Percentiles rank a stretch among this genome's conserved stretches.
Conservation (phyloP, 2,888 invertebrate species). For the Drosophila austrosaltans region DNA sequence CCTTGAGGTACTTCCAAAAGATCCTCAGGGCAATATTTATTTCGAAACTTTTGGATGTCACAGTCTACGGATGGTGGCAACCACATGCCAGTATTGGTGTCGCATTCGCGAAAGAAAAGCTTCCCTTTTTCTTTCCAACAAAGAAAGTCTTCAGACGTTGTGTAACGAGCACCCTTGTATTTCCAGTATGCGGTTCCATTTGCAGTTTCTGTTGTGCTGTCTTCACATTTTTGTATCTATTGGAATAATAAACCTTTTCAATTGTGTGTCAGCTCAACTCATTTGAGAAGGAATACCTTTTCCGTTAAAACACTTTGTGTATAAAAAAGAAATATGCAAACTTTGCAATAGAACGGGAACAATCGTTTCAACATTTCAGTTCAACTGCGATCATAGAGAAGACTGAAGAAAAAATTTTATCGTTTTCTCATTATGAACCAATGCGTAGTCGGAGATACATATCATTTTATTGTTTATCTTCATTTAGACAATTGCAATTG, state of each 20-base stretch:
- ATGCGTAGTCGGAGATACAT: constrained; percentile 32
- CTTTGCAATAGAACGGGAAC: not conserved
- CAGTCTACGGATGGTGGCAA: constrained; percentile 48
- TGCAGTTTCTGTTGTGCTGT: constrained; percentile 27
- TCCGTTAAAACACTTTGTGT: constrained; percentile 1
- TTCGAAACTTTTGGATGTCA: constrained; percentile 16
- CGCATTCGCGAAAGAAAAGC: constrained; percentile 60
- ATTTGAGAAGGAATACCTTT: not conserved
- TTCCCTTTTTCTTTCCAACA: constrained; percentile 53
- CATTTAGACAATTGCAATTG: constrained; percentile 24
- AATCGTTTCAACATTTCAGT: not conserved
- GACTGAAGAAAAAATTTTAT: not conserved
- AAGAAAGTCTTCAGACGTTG: constrained; percentile 50
- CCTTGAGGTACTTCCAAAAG: constrained; percentile 57
- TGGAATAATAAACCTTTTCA: not conserved
- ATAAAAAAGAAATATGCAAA: not conserved
- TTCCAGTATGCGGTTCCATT: constrained; percentile 56
- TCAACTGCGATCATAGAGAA: not conserved
- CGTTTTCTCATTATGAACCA: constrained; percentile 1
- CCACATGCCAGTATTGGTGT: constrained; percentile 59
- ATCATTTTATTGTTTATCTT: constrained; percentile 46
- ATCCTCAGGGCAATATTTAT: constrained; percentile 73
- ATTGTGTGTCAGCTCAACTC: constrained; percentile 1
- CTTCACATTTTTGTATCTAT: constrained; percentile 49
- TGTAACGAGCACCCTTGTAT: constrained; percentile 46